phyloP scores from a whole-genome alignment of 1,140 invertebrate genomes.

The Drosophila ananassae region DNA sequence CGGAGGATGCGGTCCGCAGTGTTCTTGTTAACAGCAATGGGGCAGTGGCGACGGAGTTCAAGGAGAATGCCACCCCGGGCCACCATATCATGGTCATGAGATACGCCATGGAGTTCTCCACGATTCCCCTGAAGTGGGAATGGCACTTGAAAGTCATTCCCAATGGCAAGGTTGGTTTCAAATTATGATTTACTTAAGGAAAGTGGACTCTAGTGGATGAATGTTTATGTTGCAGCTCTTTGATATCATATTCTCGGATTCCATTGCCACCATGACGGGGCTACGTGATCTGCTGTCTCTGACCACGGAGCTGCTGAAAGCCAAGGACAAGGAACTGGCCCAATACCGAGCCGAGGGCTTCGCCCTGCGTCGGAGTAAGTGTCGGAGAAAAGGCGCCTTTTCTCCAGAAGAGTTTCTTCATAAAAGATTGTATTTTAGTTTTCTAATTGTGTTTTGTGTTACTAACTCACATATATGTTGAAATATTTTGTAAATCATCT shows the following conservation, averaged over 20 bases:
- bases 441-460: too few relatives aligned
- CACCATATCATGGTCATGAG: constrained; percentile 43
- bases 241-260: constrained; percentile 4
- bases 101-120: constrained; percentile 39
- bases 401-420: too few relatives aligned
- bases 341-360: constrained; percentile 64
- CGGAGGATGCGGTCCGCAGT: constrained; percentile 23
- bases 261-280: background rate
- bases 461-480: too few relatives aligned
- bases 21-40: constrained; percentile 7
- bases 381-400: too few relatives aligned
- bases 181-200: background rate
- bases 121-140: constrained; percentile 56
- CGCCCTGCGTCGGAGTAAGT: constrained; percentile 60
- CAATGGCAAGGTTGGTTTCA: constrained; percentile 12
- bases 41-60: constrained; percentile 1
- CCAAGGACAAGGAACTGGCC: constrained; percentile 68
- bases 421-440: too few relatives aligned
- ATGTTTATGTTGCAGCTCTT: constrained; percentile 39
- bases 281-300: constrained; percentile 10
- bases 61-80: background rate
- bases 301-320: constrained; percentile 28
- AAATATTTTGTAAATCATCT: too few relatives aligned
- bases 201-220: background rate
- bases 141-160: constrained; percentile 44